These are phyloP conservation scores for Drosophila anomelani DNA, from an alignment of 2,888 invertebrate species.

Conservation along the genomic window DNA sequence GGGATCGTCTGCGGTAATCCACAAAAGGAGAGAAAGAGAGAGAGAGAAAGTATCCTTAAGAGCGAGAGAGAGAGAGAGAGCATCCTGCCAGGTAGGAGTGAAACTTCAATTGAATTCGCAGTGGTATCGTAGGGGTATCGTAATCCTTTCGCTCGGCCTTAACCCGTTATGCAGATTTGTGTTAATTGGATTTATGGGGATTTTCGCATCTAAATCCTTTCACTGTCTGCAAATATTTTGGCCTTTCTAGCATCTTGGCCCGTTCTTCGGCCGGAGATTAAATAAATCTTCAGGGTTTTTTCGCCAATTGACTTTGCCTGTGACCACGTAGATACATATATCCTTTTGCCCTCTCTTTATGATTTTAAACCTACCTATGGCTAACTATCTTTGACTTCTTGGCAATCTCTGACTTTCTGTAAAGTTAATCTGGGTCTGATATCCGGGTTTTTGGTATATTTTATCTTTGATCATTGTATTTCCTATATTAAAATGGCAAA, in stretches of 20 bases:
- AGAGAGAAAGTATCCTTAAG: slow-evolving; percentile 7
- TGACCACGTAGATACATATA: not conserved
- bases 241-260: slow-evolving; percentile 46
- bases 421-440: not conserved
- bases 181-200: slow-evolving; percentile 82
- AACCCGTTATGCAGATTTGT: slow-evolving; percentile 73
- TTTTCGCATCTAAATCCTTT: slow-evolving; percentile 79
- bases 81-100: slow-evolving; percentile 10
- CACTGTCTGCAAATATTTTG: slow-evolving; percentile 82
- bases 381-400: slow-evolving; percentile 30
- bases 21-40: slow-evolving; percentile 42
- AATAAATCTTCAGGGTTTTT: slow-evolving; percentile 64
- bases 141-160: slow-evolving; percentile 34
- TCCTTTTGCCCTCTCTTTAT: not conserved
- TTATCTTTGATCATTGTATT: not conserved
- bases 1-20: slow-evolving; percentile 77
- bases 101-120: slow-evolving; percentile 56
- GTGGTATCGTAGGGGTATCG: too few species aligned
- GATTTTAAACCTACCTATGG: not conserved
- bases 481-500: too few species aligned
- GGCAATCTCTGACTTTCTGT: slow-evolving; percentile 2
- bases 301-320: slow-evolving; percentile 70
- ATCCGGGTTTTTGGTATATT: too few species aligned
- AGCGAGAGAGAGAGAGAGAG: not conserved
- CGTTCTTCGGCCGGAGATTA: slow-evolving; percentile 48